Evolutionary conservation across 2,888 invertebrate species (phyloP), one percentile per base, ranked within the genome.

Genomic region (Dyspetes luteomarginatus): DNA sequence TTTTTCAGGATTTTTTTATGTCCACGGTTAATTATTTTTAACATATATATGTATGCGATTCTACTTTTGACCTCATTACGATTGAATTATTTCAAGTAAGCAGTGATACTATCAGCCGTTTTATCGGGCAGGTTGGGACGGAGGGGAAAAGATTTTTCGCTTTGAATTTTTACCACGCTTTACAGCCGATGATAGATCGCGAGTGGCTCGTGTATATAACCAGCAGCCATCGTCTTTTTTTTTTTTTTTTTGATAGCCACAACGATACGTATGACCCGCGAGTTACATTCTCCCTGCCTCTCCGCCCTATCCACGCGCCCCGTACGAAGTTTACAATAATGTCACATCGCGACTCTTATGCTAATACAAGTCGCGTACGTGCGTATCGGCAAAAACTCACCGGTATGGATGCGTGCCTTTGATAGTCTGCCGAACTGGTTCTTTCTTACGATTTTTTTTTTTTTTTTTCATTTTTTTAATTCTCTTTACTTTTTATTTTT

Each of bases 321-420:
- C 9, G 50, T 62, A 43, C 28, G 55, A 48, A 74, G 56, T 64
- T 48, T 55, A 48, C 24, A 43, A 43, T 45, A 72, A 12, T 50
- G 71, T 72, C 62, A 48, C 68, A 76, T 72, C 67, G 72, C 65
- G 68, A 64, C 60, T 72, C 58, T 56, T 80, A 80, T 77, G 82
- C 60, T 80, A 82, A 82, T 82, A 58, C 69, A 26, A 56, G 58
- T 67, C 73, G 72, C 80, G 80, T 80, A 82, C 73, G 64, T 68
- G 79, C 82, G 76, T 82, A 82, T 82, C 82, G 80, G 67, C 58
- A 73, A 48, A 76, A 76, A 80, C 67, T 65, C 65, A 24, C 67
- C 55, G 30, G 9, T 60, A 65, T 62, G 76, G 72, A 72, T 76
- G 76, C 72, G 72, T 80, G 72, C 76, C 80, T 76, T 80, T 76